Percentiles rank a stretch among this genome's conserved stretches.
These are phyloP conservation scores for Argyra leucocephala DNA, from an alignment of 2,888 invertebrate species.

Conservation along the genomic window DNA sequence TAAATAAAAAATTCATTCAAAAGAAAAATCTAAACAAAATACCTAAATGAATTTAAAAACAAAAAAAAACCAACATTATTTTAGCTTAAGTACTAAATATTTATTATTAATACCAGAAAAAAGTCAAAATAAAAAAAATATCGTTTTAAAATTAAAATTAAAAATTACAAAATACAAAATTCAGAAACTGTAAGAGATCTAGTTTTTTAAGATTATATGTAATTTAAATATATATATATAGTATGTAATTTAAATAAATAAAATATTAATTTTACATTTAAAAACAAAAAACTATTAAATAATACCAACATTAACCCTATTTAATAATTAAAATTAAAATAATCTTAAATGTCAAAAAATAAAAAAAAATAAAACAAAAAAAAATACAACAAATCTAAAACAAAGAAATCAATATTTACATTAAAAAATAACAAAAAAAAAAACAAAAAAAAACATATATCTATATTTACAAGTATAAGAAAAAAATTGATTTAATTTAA, in stretches of 20 bases:
- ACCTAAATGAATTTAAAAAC: not conserved
- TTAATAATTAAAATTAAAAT: conserved; percentile 8
- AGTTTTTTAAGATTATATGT: no score
- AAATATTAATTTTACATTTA: no score
- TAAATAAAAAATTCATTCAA: not conserved
- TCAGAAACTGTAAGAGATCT: no score
- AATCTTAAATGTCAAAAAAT: not conserved
- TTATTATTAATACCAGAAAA: no score
- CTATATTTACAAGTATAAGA: conserved; percentile 10
- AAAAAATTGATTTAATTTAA: conserved; percentile 13
- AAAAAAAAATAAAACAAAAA: no score
- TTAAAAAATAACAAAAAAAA: conserved; percentile 13
- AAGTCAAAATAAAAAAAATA: no score
- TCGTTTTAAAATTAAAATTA: no score
- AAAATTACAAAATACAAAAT: no score
- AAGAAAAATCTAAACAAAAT: not conserved
- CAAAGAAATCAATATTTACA: conserved; percentile 13
- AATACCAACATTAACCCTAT: not conserved
- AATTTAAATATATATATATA: no score
- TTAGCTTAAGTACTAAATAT: no score
- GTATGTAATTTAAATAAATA: no score
- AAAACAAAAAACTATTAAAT: not conserved
- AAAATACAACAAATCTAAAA: not conserved
- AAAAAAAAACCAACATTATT: not conserved
- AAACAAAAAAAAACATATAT: conserved; percentile 12